phyloP scores from a whole-genome alignment of 64 coral and sea anemone genomes.

The Pachyseris speciosa region DNA sequence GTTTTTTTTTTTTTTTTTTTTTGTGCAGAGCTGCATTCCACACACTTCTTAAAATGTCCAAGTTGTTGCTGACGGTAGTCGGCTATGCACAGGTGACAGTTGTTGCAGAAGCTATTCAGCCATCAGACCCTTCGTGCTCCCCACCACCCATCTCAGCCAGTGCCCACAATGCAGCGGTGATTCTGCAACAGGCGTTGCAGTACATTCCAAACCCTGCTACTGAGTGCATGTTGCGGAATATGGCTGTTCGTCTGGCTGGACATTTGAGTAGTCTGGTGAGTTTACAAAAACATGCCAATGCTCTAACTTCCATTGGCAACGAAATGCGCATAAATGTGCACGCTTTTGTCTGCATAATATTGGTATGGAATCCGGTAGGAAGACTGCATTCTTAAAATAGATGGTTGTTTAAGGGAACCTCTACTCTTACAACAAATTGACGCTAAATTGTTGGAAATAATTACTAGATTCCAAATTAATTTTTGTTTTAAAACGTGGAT shows the following conservation, averaged over 20 bases:
- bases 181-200: conserved; percentile 92
- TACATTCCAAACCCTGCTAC: conserved; percentile 92
- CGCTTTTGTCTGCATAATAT: too few relatives aligned
- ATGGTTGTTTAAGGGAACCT: too few relatives aligned
- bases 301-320: too few relatives aligned
- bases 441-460: too few relatives aligned
- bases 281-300: neutral
- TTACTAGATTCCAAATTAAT: too few relatives aligned
- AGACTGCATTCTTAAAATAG: too few relatives aligned
- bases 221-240: conserved; percentile 91
- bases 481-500: too few relatives aligned
- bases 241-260: conserved; percentile 80
- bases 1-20: too few relatives aligned
- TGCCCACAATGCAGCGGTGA: conserved; percentile 94
- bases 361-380: too few relatives aligned
- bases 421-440: too few relatives aligned
- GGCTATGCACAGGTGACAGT: conserved; percentile 95
- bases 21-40: conserved; percentile 73
- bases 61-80: conserved; percentile 88
- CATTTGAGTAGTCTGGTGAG: conserved; percentile 83
- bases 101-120: conserved; percentile 93
- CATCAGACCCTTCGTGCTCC: conserved; percentile 43
- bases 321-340: too few relatives aligned
- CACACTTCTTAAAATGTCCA: conserved; percentile 86
- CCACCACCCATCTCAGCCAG: conserved; percentile 74